Evolutionary conservation across 1,140 invertebrate genomes (phyloP).

Genomic region (Leptinotarsa defecta): DNA sequence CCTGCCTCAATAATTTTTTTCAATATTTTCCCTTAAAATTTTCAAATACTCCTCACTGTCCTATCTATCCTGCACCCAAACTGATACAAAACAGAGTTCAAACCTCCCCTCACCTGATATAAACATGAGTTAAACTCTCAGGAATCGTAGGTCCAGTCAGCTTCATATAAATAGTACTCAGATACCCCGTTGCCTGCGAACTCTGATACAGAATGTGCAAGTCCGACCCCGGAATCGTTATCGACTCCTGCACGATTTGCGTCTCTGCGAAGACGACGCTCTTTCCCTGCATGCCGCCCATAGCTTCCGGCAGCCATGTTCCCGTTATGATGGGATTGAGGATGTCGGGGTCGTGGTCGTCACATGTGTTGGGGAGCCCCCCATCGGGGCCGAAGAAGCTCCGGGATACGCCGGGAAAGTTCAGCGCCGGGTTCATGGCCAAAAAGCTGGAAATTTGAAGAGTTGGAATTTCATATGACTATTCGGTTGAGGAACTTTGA

Average conservation of each 20-base stretch:
- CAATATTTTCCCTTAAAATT: no score
- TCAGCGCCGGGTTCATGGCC: conserved; percentile 58
- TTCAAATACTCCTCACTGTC: no score
- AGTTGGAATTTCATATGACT: no score
- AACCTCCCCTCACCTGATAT: conserved; percentile 60
- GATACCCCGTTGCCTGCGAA: conserved; percentile 87
- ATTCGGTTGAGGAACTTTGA: no score
- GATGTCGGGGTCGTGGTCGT: conserved; percentile 83
- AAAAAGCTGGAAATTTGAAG: conserved; percentile 32
- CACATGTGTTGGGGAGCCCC: conserved; percentile 67
- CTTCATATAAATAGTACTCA: conserved; percentile 89
- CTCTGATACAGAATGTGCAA: conserved; percentile 92
- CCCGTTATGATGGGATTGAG: conserved; percentile 81
- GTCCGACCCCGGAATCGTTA: conserved; percentile 88
- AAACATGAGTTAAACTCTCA: conserved; percentile 80
- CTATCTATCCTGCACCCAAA: no score
- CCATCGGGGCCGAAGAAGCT: conserved; percentile 61
- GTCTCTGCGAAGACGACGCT: conserved; percentile 86
- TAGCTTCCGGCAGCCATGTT: conserved; percentile 83
- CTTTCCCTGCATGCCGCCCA: conserved; percentile 79
- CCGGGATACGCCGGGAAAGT: conserved; percentile 66
- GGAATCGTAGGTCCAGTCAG: conserved; percentile 83
- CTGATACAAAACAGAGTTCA: no score
- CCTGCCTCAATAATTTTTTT: no score
- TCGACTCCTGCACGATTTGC: conserved; percentile 93